A percentile compares a stretch with the other conserved stretches of the same genome.
Conservation (phyloP, 2,797 vertebrate genomes). For the Sternotherus odoratus region DNA sequence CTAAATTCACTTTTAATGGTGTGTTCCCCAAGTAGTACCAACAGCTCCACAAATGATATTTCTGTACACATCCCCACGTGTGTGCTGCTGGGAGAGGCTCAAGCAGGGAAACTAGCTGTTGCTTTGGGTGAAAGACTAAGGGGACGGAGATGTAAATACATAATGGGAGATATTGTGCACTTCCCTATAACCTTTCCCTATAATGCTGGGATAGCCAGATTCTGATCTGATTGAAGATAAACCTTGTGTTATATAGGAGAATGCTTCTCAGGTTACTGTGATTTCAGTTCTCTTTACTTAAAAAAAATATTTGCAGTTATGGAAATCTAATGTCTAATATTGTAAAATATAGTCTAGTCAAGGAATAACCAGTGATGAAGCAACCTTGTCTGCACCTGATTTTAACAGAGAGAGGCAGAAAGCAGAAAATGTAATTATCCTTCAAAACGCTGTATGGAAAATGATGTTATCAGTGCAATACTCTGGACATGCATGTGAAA, state of each 20-base stretch:
- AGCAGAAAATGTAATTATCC: not conserved
- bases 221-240: not conserved
- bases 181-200: not conserved
- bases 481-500: slow-evolving; percentile 23
- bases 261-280: not conserved
- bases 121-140: not conserved
- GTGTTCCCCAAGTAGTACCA: not conserved
- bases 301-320: not conserved
- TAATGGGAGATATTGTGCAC: not conserved
- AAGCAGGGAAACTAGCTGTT: not conserved
- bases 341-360: not conserved
- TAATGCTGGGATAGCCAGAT: not conserved
- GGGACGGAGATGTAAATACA: not conserved
- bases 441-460: not conserved
- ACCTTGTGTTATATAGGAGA: not conserved
- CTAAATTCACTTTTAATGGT: not conserved
- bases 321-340: not conserved
- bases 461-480: not conserved
- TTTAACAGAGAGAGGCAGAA: not conserved
- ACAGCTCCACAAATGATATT: not conserved
- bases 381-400: not conserved
- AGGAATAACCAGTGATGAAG: slow-evolving; percentile 6
- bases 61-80: not conserved
- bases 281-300: not conserved
- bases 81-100: not conserved